phyloP scores from a whole-genome alignment of 2,888 invertebrate genomes.

The Calameuta pallipes region DNA sequence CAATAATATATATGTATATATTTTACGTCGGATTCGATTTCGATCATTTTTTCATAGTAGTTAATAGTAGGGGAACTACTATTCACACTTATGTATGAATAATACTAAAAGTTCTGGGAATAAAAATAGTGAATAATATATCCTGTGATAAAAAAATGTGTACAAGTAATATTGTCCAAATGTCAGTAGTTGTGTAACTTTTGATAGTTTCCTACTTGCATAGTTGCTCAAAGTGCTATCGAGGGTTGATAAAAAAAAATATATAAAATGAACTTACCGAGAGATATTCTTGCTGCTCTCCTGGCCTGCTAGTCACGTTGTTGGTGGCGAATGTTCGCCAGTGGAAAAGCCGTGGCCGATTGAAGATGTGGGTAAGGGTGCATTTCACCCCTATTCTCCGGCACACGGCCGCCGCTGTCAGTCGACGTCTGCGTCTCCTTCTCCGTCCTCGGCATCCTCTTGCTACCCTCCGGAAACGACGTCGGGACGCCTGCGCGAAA shows the following conservation, averaged over 20 bases:
- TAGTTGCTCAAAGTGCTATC: not conserved
- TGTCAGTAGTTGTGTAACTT: not conserved
- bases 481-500: conserved; percentile 37
- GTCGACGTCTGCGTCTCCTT: conserved; percentile 53
- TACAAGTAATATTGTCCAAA: not conserved
- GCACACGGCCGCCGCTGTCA: conserved; percentile 58
- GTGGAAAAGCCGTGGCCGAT: conserved; percentile 55
- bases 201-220: not conserved
- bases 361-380: conserved; percentile 48
- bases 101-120: not conserved
- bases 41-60: not conserved
- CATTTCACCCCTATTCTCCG: conserved; percentile 56
- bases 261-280: not conserved
- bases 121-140: not conserved
- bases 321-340: conserved; percentile 48
- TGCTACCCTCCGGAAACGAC: conserved; percentile 51
- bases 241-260: not conserved
- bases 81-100: not conserved
- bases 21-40: too few relatives aligned
- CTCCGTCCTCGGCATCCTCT: conserved; percentile 55
- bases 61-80: not conserved
- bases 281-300: conserved; percentile 29
- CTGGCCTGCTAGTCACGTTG: conserved; percentile 41
- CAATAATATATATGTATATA: not conserved
- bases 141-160: not conserved